These are phyloP conservation scores for Labrus mixtus DNA, from an alignment of 2,113 vertebrate genomes.

Conservation along the genomic window DNA sequence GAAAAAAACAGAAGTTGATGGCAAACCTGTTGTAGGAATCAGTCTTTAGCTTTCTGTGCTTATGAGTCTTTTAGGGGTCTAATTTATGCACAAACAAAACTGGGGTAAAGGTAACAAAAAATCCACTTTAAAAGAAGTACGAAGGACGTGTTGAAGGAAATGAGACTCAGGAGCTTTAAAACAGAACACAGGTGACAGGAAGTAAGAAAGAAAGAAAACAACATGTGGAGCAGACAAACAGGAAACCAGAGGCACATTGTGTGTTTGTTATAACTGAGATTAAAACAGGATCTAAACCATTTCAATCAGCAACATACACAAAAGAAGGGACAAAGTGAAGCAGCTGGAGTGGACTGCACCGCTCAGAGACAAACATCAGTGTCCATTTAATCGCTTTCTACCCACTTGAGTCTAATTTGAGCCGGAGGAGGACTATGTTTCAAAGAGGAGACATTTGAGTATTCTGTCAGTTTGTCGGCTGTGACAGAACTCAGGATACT, in stretches of 20 bases:
- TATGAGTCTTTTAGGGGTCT: too few species aligned
- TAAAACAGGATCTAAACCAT: conserved; percentile 32
- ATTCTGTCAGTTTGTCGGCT: neutral
- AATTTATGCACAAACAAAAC: too few species aligned
- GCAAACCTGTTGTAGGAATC: too few species aligned
- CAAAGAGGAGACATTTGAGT: neutral
- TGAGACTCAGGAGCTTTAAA: neutral
- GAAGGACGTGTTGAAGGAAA: neutral
- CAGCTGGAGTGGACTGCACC: neutral
- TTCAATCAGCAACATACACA: neutral
- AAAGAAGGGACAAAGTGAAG: neutral
- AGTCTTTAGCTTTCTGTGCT: too few species aligned
- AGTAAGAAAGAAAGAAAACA: conserved; percentile 11
- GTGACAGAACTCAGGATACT: neutral
- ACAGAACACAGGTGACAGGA: conserved; percentile 43
- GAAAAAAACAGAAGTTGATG: too few species aligned
- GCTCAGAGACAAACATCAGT: neutral
- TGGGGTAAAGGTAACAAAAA: too few species aligned
- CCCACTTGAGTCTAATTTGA: neutral
- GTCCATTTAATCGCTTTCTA: neutral
- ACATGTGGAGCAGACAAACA: conserved; percentile 43
- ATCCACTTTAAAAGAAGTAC: neutral
- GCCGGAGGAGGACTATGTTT: conserved; percentile 6
- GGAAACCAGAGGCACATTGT: conserved; percentile 17
- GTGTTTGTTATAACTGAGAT: conserved; percentile 8